These are phyloP conservation scores for Chaetoderma sp. DNA, from an alignment of 2,888 invertebrate genomes.

Conservation along the genomic window DNA sequence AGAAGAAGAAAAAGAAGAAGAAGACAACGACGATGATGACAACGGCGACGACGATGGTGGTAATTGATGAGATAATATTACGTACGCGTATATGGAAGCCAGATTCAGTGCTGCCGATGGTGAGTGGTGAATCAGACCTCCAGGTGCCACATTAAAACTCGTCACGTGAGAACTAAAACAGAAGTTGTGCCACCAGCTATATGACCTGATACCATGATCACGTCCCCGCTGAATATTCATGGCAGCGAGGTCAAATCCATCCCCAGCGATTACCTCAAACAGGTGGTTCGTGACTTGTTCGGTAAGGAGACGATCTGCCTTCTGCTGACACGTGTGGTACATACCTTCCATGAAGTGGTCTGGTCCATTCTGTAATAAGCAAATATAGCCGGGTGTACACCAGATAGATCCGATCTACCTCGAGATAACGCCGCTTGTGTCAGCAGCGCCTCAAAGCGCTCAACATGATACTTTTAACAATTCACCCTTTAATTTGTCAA, in stretches of 20 bases:
- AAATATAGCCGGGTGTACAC: too few relatives aligned
- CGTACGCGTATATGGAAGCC: not conserved
- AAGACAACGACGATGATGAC: too few relatives aligned
- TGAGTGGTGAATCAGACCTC: not conserved
- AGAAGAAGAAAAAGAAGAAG: too few relatives aligned
- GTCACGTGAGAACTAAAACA: not conserved
- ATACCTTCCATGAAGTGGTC: not conserved
- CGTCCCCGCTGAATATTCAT: slow-evolving; percentile 9
- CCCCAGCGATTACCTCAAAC: not conserved
- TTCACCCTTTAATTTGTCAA: too few relatives aligned
- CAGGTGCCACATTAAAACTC: not conserved
- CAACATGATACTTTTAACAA: too few relatives aligned
- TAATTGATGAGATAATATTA: not conserved
- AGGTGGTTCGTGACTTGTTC: slow-evolving; percentile 5
- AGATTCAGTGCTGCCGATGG: not conserved
- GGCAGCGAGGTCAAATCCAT: not conserved
- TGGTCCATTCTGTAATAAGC: too few relatives aligned
- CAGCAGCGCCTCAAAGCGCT: too few relatives aligned
- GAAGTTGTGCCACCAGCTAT: not conserved
- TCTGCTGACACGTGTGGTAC: not conserved
- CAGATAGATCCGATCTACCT: too few relatives aligned
- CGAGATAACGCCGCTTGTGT: too few relatives aligned
- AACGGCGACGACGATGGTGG: too few relatives aligned
- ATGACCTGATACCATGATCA: not conserved
- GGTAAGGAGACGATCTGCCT: not conserved